Percentiles rank a stretch among this genome's conserved stretches.
Evolutionary conservation across 2,113 vertebrate genomes (phyloP).

Genomic region (Dasyprocta punctata): DNA sequence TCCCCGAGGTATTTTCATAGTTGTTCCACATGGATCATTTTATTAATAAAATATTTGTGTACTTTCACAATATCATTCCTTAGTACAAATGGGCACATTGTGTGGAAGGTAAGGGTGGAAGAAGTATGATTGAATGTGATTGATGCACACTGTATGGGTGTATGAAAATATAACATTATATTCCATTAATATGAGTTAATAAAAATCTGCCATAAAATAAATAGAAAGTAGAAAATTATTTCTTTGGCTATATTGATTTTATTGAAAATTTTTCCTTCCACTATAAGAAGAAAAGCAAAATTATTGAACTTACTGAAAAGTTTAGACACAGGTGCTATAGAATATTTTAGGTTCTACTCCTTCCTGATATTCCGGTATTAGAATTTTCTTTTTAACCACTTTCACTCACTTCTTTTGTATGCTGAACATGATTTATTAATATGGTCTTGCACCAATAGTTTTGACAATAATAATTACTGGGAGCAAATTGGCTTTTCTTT

Average conservation of each 20-base stretch:
- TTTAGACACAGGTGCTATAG: neutral
- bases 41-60: neutral
- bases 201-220: neutral
- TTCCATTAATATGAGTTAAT: neutral
- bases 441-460: neutral
- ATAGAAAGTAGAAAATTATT: neutral
- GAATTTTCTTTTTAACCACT: neutral
- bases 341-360: neutral
- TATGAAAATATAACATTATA: neutral
- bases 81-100: neutral
- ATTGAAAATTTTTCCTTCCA: neutral
- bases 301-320: neutral
- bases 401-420: neutral
- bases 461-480: slow-evolving; percentile 30
- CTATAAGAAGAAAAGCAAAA: neutral
- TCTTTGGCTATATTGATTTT: neutral
- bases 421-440: neutral
- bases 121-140: neutral
- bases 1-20: neutral
- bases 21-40: neutral
- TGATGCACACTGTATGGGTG: neutral
- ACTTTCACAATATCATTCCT: neutral
- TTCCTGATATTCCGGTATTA: neutral
- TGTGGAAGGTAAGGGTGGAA: neutral
- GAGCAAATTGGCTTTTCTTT: neutral